These are phyloP conservation scores for Megathymus violae DNA, from an alignment of 1,140 invertebrate species.

Conservation along the genomic window DNA sequence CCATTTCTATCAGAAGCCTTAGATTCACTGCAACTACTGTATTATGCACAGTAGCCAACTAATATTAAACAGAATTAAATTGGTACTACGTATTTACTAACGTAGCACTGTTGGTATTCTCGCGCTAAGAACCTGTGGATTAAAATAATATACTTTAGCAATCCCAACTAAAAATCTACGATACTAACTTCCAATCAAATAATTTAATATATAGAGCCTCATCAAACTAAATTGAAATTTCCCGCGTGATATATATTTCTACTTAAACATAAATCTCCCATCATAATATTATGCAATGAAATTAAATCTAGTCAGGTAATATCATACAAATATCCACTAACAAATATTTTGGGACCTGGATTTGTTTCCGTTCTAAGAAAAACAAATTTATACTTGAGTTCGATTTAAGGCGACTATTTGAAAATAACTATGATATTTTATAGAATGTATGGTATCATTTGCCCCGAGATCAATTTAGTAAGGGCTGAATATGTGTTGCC, in stretches of 20 bases:
- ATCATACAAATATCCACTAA: too few relatives aligned
- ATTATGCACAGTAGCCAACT: constrained; percentile 14
- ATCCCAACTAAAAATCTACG: constrained; percentile 8
- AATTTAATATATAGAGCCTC: constrained; percentile 8
- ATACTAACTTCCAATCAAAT: constrained; percentile 8
- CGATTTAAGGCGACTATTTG: constrained; percentile 13
- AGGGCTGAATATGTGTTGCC: constrained; percentile 20
- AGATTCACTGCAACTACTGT: constrained; percentile 1
- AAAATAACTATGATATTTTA: constrained; percentile 27
- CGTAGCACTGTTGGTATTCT: too few relatives aligned
- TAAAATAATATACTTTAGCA: constrained; percentile 21
- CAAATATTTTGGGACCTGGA: constrained; percentile 12
- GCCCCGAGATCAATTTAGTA: constrained; percentile 8
- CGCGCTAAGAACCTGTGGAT: too few relatives aligned
- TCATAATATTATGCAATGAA: constrained; percentile 6
- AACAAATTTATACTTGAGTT: too few relatives aligned
- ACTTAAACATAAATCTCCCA: constrained; percentile 9
- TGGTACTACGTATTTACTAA: too few relatives aligned
- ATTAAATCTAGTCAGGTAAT: constrained; percentile 20
- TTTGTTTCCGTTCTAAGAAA: constrained; percentile 4
- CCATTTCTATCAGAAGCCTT: not conserved
- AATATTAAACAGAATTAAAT: too few relatives aligned
- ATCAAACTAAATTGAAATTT: constrained; percentile 1
- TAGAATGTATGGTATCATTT: constrained; percentile 2
- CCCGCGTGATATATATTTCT: constrained; percentile 4